These are phyloP conservation scores for Montifringilla adamsi DNA, from an alignment of 2,113 vertebrate species.

Conservation along the genomic window DNA sequence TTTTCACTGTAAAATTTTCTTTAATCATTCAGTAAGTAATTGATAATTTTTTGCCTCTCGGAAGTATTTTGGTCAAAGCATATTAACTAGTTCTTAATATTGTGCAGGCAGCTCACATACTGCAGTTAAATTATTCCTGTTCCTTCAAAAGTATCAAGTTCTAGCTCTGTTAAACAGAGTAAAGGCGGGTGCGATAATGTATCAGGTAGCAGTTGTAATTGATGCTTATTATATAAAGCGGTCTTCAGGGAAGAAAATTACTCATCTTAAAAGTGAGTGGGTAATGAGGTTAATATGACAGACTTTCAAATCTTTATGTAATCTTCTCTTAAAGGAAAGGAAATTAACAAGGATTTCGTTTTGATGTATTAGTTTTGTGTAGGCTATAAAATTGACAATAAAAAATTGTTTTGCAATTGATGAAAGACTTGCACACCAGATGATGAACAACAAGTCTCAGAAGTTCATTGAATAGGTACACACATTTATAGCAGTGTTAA, in stretches of 20 bases:
- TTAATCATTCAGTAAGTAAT: neutral
- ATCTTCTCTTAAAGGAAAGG: neutral
- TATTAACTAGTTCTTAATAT: neutral
- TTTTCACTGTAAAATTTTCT: neutral
- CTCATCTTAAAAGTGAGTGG: neutral
- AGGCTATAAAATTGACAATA: neutral
- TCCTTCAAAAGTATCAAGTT: neutral
- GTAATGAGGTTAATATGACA: slow-evolving; percentile 33
- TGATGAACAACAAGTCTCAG: no score
- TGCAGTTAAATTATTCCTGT: neutral
- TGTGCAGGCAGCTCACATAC: neutral
- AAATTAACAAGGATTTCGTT: neutral
- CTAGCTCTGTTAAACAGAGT: neutral
- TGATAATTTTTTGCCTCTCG: neutral
- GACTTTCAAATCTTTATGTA: neutral
- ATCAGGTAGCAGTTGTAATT: neutral
- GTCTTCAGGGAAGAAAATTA: neutral
- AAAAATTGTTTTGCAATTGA: neutral
- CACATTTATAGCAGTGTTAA: no score
- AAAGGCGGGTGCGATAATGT: neutral
- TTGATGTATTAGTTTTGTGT: neutral
- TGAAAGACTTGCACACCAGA: no score
- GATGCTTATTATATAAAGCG: neutral
- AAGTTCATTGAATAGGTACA: no score
- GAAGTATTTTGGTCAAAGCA: neutral